A percentile compares a stretch with the other conserved stretches of the same genome.
These are phyloP conservation scores for Bradypodion pumilum DNA, from an alignment of 2,797 vertebrate genomes.

Conservation along the genomic window DNA sequence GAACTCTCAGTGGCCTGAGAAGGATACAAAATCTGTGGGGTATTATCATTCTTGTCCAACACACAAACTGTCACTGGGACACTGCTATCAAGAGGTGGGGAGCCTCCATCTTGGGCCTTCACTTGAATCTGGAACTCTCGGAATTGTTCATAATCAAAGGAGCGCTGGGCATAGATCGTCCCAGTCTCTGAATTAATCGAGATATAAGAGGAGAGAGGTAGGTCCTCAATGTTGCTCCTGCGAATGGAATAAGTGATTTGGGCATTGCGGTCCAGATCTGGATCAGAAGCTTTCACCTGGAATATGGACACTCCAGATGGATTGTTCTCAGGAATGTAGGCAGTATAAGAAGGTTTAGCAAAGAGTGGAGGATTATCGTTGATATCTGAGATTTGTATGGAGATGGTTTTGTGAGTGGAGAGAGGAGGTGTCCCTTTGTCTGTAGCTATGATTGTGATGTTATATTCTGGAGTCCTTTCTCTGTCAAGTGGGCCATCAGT, in stretches of 20 bases:
- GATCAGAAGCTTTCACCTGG: constrained; percentile 54
- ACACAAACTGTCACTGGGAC: constrained; percentile 76
- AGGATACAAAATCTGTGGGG: constrained; percentile 76
- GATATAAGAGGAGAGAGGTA: constrained; percentile 51
- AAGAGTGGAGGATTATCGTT: constrained; percentile 68
- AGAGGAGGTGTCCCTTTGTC: constrained; percentile 65
- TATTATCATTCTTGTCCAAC: constrained; percentile 78
- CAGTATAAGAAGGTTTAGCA: constrained; percentile 51
- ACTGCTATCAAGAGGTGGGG: constrained; percentile 71
- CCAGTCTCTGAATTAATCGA: constrained; percentile 67
- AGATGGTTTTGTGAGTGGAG: constrained; percentile 56
- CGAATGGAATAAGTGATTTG: constrained; percentile 58
- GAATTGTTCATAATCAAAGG: constrained; percentile 70
- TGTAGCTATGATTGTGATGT: constrained; percentile 70
- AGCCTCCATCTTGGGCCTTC: constrained; percentile 76
- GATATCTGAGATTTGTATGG: constrained; percentile 50
- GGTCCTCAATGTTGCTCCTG: constrained; percentile 22
- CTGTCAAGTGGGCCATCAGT: constrained; percentile 56
- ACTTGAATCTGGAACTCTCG: constrained; percentile 75
- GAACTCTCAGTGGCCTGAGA: constrained; percentile 50
- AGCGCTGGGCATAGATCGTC: constrained; percentile 51
- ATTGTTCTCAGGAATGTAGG: constrained; percentile 53
- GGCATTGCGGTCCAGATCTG: constrained; percentile 48
- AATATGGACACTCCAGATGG: constrained; percentile 33
- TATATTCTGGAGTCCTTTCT: constrained; percentile 65